These are phyloP conservation scores for Entomobrya multifasciata DNA, from an alignment of 2,888 invertebrate genomes.

Conservation along the genomic window DNA sequence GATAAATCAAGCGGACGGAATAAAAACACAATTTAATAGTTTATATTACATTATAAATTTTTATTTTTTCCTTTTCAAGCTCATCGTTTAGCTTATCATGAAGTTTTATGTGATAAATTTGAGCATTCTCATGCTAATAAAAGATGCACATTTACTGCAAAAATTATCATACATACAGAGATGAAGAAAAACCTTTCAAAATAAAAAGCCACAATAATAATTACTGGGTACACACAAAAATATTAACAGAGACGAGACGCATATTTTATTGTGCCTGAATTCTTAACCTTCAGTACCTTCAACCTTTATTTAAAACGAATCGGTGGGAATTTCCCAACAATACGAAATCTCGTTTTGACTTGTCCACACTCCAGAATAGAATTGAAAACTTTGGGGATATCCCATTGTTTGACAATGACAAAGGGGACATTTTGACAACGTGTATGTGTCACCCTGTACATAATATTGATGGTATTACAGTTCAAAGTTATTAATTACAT, in stretches of 20 bases:
- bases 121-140: not conserved
- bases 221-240: no score
- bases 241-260: no score
- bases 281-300: conserved; percentile 19
- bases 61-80: not conserved
- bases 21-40: conserved; percentile 2
- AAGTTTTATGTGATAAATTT: not conserved
- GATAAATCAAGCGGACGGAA: conserved; percentile 59
- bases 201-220: no score
- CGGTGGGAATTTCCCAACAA: conserved; percentile 54
- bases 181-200: no score
- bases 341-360: not conserved
- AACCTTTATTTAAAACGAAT: conserved; percentile 42
- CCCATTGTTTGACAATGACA: not conserved
- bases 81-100: not conserved
- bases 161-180: not conserved
- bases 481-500: no score
- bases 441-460: no score
- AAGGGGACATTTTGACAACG: not conserved
- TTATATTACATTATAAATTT: not conserved
- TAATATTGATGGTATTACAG: no score
- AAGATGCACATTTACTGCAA: no score
- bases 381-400: conserved; percentile 1
- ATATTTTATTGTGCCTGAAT: not conserved
- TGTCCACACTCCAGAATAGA: no score